phyloP scores from a whole-genome alignment of 2,113 vertebrate genomes.

The Gambusia holbrooki region DNA sequence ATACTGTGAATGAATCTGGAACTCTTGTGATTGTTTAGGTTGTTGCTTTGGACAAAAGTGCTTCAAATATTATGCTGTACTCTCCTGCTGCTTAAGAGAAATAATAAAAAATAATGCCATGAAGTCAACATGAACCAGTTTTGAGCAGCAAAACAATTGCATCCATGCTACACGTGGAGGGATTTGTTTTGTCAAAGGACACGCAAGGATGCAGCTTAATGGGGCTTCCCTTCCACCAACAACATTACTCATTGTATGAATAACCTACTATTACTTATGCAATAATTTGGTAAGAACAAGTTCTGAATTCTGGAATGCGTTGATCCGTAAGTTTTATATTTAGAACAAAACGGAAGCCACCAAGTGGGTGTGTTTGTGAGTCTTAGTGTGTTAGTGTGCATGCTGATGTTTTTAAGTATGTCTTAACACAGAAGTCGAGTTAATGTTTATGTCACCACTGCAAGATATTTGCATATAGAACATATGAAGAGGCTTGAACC shows the following conservation, averaged over 20 bases:
- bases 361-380: slow-evolving; percentile 39
- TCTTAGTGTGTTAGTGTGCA: slow-evolving; percentile 38
- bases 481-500: neutral
- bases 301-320: slow-evolving; percentile 30
- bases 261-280: slow-evolving; percentile 36
- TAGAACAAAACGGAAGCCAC: slow-evolving; percentile 19
- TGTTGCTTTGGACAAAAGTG: neutral
- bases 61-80: neutral
- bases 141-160: slow-evolving; percentile 35
- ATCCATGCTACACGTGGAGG: slow-evolving; percentile 12
- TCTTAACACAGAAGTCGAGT: slow-evolving; percentile 37
- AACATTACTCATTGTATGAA: slow-evolving; percentile 52
- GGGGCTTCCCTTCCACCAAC: slow-evolving; percentile 28
- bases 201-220: slow-evolving; percentile 42
- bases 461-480: slow-evolving; percentile 41
- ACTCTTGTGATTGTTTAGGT: neutral
- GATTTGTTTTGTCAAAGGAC: slow-evolving; percentile 45
- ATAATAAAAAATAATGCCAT: neutral
- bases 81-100: neutral
- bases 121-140: neutral
- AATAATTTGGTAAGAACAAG: slow-evolving; percentile 34
- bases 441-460: slow-evolving; percentile 55
- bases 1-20: neutral
- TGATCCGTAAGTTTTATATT: slow-evolving; percentile 31
- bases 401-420: slow-evolving; percentile 54